Evolutionary conservation across 2,797 vertebrate species (phyloP), one percentile per base, ranked within the genome.

Genomic region (Halcyon smyrnensis): DNA sequence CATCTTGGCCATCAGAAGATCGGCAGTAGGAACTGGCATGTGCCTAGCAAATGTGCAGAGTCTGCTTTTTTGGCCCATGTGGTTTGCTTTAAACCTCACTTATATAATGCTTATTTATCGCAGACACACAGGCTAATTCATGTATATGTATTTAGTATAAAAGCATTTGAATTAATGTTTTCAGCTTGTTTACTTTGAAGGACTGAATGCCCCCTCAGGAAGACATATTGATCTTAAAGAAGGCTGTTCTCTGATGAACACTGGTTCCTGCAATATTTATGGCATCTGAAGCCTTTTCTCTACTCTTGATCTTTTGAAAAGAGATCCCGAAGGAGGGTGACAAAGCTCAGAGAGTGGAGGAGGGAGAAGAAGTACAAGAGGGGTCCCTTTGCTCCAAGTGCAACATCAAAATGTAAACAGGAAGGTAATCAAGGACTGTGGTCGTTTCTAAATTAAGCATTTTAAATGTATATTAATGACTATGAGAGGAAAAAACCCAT

Each of bases 181-280:
- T 80, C 87, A 56, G 79, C 89, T 95, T 97, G 88, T 96, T 97
- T 96, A 93, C 96, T 98, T 98, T 97, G 93, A 97, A 97, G 96
- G 71, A 90, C 84, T 90, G 78, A 96, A 84, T 91, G 75, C 84
- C 92, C 90, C 83, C 96, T 86, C 80, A 96, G 95, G 96, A 98
- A 97, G 95, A 92, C 59, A 94, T 92, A 96, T 94, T 60, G 62
- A 97, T 97, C 94, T 97, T 94, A 96, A 97, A 95, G 90, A 92
- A 96, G 96, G 91, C 90, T 28, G 12, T 84, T 96, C 96, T 97
- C 97, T 67, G 91, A 97, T 97, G 96, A 97, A 91, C 78, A 28
- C 63, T 45, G 89, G 43, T 78, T 97, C 56, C 91, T 98, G 96
- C 80, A 98, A 98, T 98, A 98, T 98, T 98, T 97, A 98, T 98